Evolutionary conservation across 2,797 vertebrate genomes (phyloP), one percentile per base, ranked within the genome.

Genomic region (Pseudomugil gertrudae): DNA sequence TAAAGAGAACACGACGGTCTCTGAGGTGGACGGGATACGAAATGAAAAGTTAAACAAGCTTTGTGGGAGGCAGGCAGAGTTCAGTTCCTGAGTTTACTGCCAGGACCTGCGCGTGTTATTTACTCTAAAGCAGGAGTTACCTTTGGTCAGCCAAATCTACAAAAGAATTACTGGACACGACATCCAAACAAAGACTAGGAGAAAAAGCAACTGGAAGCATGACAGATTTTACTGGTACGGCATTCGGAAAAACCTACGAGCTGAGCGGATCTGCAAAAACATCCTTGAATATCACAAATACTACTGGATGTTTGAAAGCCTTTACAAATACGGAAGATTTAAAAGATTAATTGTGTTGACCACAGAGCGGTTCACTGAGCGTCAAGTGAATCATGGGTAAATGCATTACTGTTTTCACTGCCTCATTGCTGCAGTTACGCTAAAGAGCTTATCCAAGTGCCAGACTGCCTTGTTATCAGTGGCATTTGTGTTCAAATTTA

Each of bases 401-500:
- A 70, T 65, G 24, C n/a, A 55, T 53, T 61, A 66, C 24, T 62
- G 66, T 74, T 73, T 80, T 68, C 51, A 52, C 50, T 48, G 56
- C 50, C 32, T 45, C 59, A 59, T n/a, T 51, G 78, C 78, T 45
- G 54, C 57, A 63, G 27, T 70, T 50, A 53, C 66, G 56, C 74
- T 69, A 29, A 69, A 75, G n/a, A 69, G 64, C 53, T 77, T 86
- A 88, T 89, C 86, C 85, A 77, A 88, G 68, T 59, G 59, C 69
- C 1, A 51, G 40, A 27, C 54, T 40, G 72, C 60, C 61, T 54
- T 67, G 60, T 78, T 92, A 91, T 91, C 90, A 90, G 69, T n/a
- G 17, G 80, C 69, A 84, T 85, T 90, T 90, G 81, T 15, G 50
- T 70, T 83, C 76, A 80, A 51, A 89, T 89, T 74, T 67, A 84